These are phyloP conservation scores for Caenorhabditis virilis DNA, from an alignment of 2,888 invertebrate genomes.

Conservation along the genomic window DNA sequence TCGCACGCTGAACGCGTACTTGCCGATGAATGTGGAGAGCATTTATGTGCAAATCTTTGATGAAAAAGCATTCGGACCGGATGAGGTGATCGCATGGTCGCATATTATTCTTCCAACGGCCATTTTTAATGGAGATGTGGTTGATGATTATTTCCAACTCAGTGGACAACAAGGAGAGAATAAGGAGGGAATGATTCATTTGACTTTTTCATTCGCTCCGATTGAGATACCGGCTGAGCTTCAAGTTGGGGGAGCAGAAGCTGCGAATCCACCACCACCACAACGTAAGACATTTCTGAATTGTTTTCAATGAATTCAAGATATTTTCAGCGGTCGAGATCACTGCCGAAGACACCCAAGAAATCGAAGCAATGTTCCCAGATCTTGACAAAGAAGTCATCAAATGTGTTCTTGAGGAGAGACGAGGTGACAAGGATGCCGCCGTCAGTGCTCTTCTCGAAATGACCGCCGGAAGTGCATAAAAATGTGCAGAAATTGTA, in stretches of 20 bases:
- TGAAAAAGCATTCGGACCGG: slow-evolving; percentile 91
- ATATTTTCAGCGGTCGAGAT: slow-evolving; percentile 30
- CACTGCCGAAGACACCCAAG: slow-evolving; percentile 70
- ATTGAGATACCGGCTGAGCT: slow-evolving; percentile 36
- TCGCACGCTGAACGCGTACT: slow-evolving; percentile 87
- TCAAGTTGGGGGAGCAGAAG: slow-evolving; percentile 7
- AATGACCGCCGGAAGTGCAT: too few species aligned
- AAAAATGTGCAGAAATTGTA: too few species aligned
- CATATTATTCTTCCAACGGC: slow-evolving; percentile 84
- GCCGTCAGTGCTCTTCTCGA: slow-evolving; percentile 87
- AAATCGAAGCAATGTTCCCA: slow-evolving; percentile 91
- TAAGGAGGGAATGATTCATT: slow-evolving; percentile 88
- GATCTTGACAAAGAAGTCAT: slow-evolving; percentile 88
- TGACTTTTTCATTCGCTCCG: slow-evolving; percentile 79
- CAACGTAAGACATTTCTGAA: neutral
- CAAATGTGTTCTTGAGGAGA: slow-evolving; percentile 41
- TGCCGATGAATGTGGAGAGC: slow-evolving; percentile 86
- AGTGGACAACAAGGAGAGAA: slow-evolving; percentile 93
- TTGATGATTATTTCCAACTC: slow-evolving; percentile 91
- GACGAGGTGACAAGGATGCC: slow-evolving; percentile 81
- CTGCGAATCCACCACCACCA: neutral
- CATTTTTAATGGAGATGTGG: slow-evolving; percentile 83
- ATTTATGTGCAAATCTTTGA: slow-evolving; percentile 93
- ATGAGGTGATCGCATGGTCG: slow-evolving; percentile 92
- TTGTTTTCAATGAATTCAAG: neutral